Evolutionary conservation across 2,113 vertebrate genomes (phyloP), one percentile per base, ranked within the genome.

Genomic region (Azemiops feae): DNA sequence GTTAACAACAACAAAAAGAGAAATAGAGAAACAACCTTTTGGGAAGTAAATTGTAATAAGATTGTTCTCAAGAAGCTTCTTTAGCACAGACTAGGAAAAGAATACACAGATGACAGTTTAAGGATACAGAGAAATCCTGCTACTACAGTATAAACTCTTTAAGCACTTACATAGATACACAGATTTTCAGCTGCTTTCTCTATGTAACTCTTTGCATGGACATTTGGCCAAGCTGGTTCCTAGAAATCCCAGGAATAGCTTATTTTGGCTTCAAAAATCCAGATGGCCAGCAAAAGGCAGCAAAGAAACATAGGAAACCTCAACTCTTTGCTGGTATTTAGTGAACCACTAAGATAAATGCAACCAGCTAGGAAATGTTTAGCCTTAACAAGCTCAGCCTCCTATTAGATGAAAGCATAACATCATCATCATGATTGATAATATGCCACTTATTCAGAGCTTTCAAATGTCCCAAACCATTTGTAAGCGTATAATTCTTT

Each of bases 261-360:
- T 81, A 81, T 23, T 20, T 22, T 81, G 16, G 39, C 39, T 43
- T 43, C 2, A 81, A 43, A 43, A 81, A 81, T 10, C 74, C 74
- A 81, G 74, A 43, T 3, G 3, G 7, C 39, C 74, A 43, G 74
- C 18, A 43, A 39, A 81, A 81, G 74, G 74, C 74, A 43, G 34
- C 74, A 81, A 81, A 81, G 34, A 43, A 81, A 81, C 34, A 43
- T 22, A 81, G 3, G 18, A 43, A 81, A 22, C 20, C 0, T 43
- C 50, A 88, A n/a, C 16, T 53, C 96, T 97, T 98, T 97, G 30
- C 81, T 45, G 22, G 5, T 57, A 52, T 14, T 52, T 30, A 43
- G 12, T 55, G 52, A 25, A 34, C 10, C 16, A n/a, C n/a, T 86
- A 57, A 57, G 16, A 39, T 57, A 39, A 57, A 85, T 54, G 23